A percentile compares a stretch with the other conserved stretches of the same genome.
Conservation (phyloP, 2,113 vertebrate species). For the Gorsachius goisagi region DNA sequence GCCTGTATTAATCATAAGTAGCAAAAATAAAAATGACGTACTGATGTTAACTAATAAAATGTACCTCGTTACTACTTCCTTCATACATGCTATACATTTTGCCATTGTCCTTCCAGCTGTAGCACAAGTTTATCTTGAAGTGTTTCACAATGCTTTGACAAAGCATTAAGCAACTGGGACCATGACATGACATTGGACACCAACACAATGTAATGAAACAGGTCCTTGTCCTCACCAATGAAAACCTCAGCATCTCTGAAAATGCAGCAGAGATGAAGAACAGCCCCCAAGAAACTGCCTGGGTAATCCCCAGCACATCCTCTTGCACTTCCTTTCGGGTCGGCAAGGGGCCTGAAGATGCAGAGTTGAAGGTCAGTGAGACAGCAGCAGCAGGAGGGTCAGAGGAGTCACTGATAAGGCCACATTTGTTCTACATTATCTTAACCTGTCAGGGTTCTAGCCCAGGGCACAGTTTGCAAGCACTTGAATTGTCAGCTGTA, state of each 20-base stretch:
- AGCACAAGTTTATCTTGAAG: neutral
- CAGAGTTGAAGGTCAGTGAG: neutral
- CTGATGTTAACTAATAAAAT: neutral
- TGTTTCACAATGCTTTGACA: neutral
- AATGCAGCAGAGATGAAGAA: neutral
- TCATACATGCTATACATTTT: neutral
- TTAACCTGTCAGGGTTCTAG: neutral
- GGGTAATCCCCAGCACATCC: rapidly evolving
- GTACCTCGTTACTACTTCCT: neutral
- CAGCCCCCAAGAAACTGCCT: neutral
- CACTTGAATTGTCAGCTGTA: neutral
- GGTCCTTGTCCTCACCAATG: neutral
- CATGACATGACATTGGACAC: rapidly evolving
- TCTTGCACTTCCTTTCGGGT: neutral
- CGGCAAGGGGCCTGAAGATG: neutral
- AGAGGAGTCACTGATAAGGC: neutral
- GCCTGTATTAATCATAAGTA: neutral
- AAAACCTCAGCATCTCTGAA: neutral
- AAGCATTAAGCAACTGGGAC: neutral
- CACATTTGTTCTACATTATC: neutral
- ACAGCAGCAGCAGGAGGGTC: neutral
- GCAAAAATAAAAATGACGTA: neutral
- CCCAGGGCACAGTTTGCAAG: neutral
- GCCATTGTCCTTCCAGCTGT: neutral
- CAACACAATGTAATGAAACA: neutral